A percentile compares a stretch with the other conserved stretches of the same genome.
These are phyloP conservation scores for Oxycera nigricornis DNA, from an alignment of 2,888 invertebrate genomes.

Conservation along the genomic window DNA sequence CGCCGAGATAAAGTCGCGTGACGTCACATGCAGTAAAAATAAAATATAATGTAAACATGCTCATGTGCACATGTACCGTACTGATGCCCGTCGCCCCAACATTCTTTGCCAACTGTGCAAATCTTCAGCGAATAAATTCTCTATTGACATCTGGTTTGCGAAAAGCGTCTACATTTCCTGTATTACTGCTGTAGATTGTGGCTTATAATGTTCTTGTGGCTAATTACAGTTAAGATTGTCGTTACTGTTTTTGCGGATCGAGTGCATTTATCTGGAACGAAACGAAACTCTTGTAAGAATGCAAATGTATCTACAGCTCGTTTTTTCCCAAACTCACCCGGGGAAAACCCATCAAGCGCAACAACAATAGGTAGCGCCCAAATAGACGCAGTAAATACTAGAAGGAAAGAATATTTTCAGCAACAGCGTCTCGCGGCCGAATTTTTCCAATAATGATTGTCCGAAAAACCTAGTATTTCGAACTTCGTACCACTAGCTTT, in stretches of 20 bases:
- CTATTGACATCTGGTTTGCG: conserved; percentile 38
- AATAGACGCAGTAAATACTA: neutral
- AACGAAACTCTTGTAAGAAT: neutral
- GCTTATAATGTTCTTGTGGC: conserved; percentile 7
- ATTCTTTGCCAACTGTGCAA: conserved; percentile 28
- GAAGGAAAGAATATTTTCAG: neutral
- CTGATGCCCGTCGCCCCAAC: conserved; percentile 3
- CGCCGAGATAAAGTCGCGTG: conserved; percentile 19
- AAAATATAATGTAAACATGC: conserved; percentile 32
- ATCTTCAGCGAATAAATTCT: conserved; percentile 28
- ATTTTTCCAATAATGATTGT: neutral
- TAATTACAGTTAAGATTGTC: conserved; percentile 28
- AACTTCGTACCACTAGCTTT: neutral
- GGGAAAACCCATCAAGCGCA: neutral
- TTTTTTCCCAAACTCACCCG: neutral
- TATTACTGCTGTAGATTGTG: conserved; percentile 14
- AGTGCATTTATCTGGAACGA: conserved; percentile 1
- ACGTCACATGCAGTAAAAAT: conserved; percentile 40
- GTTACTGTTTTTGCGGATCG: conserved; percentile 7
- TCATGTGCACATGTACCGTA: conserved; percentile 30
- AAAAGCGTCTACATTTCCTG: conserved; percentile 36
- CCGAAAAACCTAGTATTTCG: neutral
- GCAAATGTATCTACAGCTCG: neutral
- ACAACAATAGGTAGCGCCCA: too few species aligned
- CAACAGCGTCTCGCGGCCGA: neutral